Base-by-base conservation (phyloP, 2,888 invertebrate genomes). In the Pristionchus japonicus region DNA sequence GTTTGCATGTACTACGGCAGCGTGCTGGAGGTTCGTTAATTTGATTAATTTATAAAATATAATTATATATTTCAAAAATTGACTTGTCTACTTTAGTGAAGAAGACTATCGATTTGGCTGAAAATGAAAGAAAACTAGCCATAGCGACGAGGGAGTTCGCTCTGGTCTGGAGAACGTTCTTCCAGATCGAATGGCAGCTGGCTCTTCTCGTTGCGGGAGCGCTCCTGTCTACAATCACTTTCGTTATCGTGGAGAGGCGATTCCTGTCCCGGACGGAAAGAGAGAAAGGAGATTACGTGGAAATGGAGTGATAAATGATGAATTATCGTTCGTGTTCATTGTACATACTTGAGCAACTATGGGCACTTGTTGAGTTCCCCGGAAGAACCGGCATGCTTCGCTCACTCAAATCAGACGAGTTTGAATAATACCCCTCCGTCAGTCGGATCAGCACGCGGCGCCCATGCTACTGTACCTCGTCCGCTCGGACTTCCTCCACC, bases 1-100 rank as follows among this genome's bases (percentile, higher is more conserved):
- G 74, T 89, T 17, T 89, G 90, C 52, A 90, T 90, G 90, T 90
- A 88, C 82, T 90, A 90, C 67, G 90, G 90, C 20, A 89, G 90
- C 61, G 86, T 88, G 31, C 40, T 90, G 9, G 61, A 86, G 37
- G 70, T 90, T 15, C 85, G 64, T n/a, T 85, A 23, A 1, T 1
- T 43, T 77, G 15, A 74, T 74, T 74, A 40, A 40, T 40, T 52
- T 64, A 64, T 64, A n/a, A n/a, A n/a, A n/a, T n/a, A n/a, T n/a
- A n/a, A 13, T 57, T 57, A 57, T 34, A 6, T 57, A n/a, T 20
- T n/a, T 57, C 0, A 20, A 23, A n/a, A 20, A 52, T 3, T 52
- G n/a, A n/a, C 17, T 52, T 17, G 15, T 3, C 52, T 52, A 17
- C 52, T 52, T 3, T 52, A 52, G 11, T 11, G 52, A 57, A 57